These are phyloP conservation scores for Heterochromis multidens DNA, from an alignment of 2,113 vertebrate species.

Conservation along the genomic window DNA sequence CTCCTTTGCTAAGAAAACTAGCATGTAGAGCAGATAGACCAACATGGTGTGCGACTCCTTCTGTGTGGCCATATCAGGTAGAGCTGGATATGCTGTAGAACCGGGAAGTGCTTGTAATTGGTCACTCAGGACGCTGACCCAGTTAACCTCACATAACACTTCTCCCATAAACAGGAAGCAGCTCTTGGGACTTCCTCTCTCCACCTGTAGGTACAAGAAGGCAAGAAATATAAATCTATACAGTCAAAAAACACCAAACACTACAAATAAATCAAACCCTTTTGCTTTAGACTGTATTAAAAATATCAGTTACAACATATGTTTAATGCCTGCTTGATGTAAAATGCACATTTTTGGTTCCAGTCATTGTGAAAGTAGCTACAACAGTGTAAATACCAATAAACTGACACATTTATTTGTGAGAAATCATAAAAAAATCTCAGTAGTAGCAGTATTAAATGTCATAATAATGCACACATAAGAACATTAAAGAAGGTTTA, in stretches of 20 bases:
- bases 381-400: not conserved
- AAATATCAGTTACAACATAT: not conserved
- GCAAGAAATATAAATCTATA: not conserved
- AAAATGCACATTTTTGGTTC: not conserved
- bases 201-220: constrained; percentile 77
- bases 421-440: not conserved
- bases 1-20: constrained; percentile 92
- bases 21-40: constrained; percentile 91
- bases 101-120: constrained; percentile 79
- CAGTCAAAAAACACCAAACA: not conserved
- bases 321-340: not conserved
- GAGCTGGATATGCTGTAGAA: constrained; percentile 63
- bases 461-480: not conserved
- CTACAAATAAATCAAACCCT: not conserved
- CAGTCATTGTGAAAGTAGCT: not conserved
- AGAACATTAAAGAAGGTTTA: not conserved
- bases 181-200: constrained; percentile 95
- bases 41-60: constrained; percentile 79
- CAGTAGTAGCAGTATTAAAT: not conserved
- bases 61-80: constrained; percentile 4
- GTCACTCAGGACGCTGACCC: constrained; percentile 90
- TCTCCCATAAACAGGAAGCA: constrained; percentile 94
- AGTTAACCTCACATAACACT: constrained; percentile 92
- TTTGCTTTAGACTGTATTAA: not conserved
- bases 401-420: not conserved